Conservation (phyloP, 2,113 vertebrate species). For the Fulmarus glacialis region DNA sequence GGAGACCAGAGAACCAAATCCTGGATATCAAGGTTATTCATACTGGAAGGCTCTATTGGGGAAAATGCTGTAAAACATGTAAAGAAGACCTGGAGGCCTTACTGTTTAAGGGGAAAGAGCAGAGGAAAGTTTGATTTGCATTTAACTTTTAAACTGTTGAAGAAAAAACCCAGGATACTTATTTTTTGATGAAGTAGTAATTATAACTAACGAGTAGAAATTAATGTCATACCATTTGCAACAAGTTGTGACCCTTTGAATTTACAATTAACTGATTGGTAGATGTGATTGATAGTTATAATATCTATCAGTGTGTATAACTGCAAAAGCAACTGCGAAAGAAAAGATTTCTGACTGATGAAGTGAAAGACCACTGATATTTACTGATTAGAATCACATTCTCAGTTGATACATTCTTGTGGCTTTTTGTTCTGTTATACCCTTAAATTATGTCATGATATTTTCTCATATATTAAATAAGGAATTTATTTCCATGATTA, state of each 20-base stretch:
- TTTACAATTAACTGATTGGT: neutral
- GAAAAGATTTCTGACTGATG: neutral
- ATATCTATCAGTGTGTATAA: neutral
- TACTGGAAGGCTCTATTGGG: neutral
- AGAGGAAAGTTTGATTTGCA: neutral
- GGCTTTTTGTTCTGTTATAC: neutral
- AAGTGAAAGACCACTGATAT: neutral
- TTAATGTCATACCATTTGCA: neutral
- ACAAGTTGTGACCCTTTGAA: neutral
- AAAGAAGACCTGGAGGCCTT: neutral
- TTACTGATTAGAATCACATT: neutral
- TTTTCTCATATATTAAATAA: neutral
- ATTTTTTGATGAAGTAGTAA: neutral
- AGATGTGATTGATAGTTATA: neutral
- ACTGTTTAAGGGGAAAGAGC: neutral
- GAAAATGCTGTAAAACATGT: neutral
- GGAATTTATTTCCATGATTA: neutral
- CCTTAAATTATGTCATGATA: neutral
- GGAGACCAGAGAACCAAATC: neutral
- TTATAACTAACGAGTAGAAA: neutral
- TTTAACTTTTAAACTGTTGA: neutral
- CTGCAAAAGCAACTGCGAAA: neutral
- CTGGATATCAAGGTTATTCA: neutral
- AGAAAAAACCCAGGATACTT: accelerated
- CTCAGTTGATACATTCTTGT: neutral